Evolutionary conservation across 2,888 invertebrate species (phyloP), one percentile per base, ranked within the genome.

Genomic region (Acanthosoma haemorrhoidale): DNA sequence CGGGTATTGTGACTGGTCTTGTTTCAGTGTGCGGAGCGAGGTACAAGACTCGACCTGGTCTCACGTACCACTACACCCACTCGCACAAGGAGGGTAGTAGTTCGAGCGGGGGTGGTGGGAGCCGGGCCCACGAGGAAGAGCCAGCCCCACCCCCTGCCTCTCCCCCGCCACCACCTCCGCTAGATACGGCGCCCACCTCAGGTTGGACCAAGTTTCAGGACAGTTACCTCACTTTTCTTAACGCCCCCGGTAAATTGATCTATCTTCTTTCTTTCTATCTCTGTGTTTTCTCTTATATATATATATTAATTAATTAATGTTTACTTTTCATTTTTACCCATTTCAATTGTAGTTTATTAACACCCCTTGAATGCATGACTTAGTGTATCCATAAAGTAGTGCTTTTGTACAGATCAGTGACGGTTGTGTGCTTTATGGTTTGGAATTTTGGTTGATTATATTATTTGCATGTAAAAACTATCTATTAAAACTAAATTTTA

Each of bases 21-120:
- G 75, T 82, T 86, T 81, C 88, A 93, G 93, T 92, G 80, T 96
- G 96, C 86, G 92, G 93, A 81, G 94, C 94, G 78, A 89, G 94
- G 79, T 96, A 96, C 89, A 96, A 96, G 87, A 95, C 95, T 75
- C 88, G 95, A 76, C 94, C 96, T 76, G 96, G 96, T 76, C 87
- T 96, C 80, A 94, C 92, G 77, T 96, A 96, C 86, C 96, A 96
- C 87, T 92, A 91, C 86, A 89, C 90, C 79, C 94, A 94, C 84
- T 91, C 92, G 79, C 93, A 94, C 86, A 83, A 81, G 77, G 81
- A 81, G 74, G 76, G 73, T 36, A 80, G 77, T 80, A 72, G 71
- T 57, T 68, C 73, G 72, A 73, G 73, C 67, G 69, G 75, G 38
- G 70, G 75, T 59, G 66, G 60, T 16, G 25, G 41, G 9, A 25